Evolutionary conservation across 2,113 vertebrate genomes (phyloP).

Genomic region (Anarrhichthys ocellatus): DNA sequence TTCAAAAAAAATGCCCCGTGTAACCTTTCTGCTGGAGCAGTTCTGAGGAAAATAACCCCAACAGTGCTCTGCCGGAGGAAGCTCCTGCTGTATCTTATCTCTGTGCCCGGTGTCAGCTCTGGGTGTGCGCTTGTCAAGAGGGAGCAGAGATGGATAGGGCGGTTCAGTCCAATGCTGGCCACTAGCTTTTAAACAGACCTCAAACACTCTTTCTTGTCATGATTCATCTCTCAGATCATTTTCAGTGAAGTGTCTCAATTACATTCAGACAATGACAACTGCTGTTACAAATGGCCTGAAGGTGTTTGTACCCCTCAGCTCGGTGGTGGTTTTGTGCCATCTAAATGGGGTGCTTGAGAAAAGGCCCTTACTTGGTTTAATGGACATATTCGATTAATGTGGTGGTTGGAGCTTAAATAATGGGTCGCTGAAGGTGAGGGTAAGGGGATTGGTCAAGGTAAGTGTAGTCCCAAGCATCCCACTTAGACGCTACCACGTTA

Average conservation of each 20-base stretch:
- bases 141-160: slow-evolving; percentile 73
- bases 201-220: slow-evolving; percentile 55
- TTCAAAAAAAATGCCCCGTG: slow-evolving; percentile 20
- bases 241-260: slow-evolving; percentile 61
- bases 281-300: slow-evolving; percentile 36
- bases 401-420: slow-evolving; percentile 15
- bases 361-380: slow-evolving; percentile 32
- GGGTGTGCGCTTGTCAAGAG: slow-evolving; percentile 60
- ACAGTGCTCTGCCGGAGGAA: slow-evolving; percentile 75
- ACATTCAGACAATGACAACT: slow-evolving; percentile 49
- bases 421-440: slow-evolving; percentile 24
- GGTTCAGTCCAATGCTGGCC: slow-evolving; percentile 65
- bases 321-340: slow-evolving; percentile 29
- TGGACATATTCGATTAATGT: slow-evolving; percentile 9
- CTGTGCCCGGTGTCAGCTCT: slow-evolving; percentile 61
- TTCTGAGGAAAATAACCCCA: slow-evolving; percentile 77
- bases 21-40: slow-evolving; percentile 69
- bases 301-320: slow-evolving; percentile 48
- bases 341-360: slow-evolving; percentile 62
- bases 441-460: slow-evolving; percentile 40
- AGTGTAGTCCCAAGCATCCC: slow-evolving; percentile 59
- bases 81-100: slow-evolving; percentile 73
- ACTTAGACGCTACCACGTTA: slow-evolving; percentile 39
- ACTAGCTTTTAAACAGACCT: slow-evolving; percentile 59
- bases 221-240: slow-evolving; percentile 60